Conservation (phyloP, 2,113 vertebrate genomes). For the Balaenoptera acutorostrata region DNA sequence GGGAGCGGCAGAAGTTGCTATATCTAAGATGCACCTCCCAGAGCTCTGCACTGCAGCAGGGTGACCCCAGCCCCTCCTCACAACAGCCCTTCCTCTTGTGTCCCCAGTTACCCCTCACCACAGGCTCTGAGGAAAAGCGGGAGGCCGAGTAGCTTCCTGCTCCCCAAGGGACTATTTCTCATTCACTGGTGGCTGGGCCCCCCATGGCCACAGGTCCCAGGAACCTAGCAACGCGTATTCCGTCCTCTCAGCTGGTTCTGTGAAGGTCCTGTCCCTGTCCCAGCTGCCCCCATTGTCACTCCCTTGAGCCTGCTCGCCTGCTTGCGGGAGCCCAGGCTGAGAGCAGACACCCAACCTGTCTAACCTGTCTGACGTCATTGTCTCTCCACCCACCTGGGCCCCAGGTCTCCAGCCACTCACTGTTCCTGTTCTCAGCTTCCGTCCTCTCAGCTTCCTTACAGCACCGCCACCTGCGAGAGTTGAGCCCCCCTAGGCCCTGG, state of each 20-base stretch:
- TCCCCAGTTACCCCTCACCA: background rate
- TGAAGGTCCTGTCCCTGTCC: background rate
- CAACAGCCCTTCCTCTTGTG: background rate
- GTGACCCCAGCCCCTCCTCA: background rate
- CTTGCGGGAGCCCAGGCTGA: background rate
- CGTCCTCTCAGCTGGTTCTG: background rate
- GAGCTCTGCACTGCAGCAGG: background rate
- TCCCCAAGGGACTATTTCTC: background rate
- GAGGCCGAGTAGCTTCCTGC: background rate
- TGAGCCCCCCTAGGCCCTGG: background rate
- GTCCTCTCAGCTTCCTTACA: slow-evolving; percentile 36
- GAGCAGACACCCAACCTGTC: slow-evolving; percentile 64
- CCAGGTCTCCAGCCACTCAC: slow-evolving; percentile 42
- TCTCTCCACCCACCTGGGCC: slow-evolving; percentile 71
- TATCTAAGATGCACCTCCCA: background rate
- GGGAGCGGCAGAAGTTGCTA: background rate
- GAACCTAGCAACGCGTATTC: background rate
- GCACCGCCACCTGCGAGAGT: background rate
- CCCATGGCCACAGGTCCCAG: background rate
- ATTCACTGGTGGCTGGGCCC: background rate
- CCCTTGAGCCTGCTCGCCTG: background rate
- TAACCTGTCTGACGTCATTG: slow-evolving; percentile 75
- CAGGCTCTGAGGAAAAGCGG: background rate
- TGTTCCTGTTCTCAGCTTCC: slow-evolving; percentile 74
- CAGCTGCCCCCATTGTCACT: background rate